Percentiles rank a stretch among this genome's conserved stretches.
These are phyloP conservation scores for Nycticorax nycticorax DNA, from an alignment of 2,113 vertebrate species.

Conservation along the genomic window DNA sequence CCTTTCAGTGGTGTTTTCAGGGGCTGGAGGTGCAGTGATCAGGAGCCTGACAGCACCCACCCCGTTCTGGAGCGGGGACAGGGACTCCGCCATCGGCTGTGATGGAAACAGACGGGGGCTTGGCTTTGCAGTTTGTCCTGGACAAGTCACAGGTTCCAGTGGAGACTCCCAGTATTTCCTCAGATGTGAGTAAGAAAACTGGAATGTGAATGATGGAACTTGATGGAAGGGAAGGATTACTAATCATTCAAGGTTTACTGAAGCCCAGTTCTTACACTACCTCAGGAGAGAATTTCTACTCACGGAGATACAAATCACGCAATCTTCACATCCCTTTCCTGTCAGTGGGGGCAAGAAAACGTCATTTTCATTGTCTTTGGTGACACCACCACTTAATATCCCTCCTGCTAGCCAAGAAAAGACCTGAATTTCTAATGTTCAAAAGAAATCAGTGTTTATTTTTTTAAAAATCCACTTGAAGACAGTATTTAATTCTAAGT, in stretches of 20 bases:
- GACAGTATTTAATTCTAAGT: not conserved
- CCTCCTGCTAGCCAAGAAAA: not conserved
- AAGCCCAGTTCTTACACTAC: not conserved
- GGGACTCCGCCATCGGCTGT: not conserved
- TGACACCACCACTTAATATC: not conserved
- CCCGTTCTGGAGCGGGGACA: fast-evolving
- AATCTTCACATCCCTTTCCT: not conserved
- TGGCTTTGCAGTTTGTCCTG: not conserved
- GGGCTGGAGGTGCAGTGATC: fast-evolving
- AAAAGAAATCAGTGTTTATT: not conserved
- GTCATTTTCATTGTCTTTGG: not conserved
- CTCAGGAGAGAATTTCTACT: not conserved
- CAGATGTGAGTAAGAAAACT: not conserved
- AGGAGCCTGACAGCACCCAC: not conserved
- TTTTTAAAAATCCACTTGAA: not conserved
- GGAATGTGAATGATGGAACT: not conserved
- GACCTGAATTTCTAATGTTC: not conserved
- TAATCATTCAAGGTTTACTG: not conserved
- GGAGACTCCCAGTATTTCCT: not conserved
- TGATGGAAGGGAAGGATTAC: not conserved
- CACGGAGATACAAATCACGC: not conserved
- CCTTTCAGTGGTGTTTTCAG: not conserved
- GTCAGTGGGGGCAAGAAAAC: not conserved
- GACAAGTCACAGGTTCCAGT: not conserved
- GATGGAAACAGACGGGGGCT: not conserved